phyloP scores from a whole-genome alignment of 23 tunicate species.

The Botrylloides violaceus region DNA sequence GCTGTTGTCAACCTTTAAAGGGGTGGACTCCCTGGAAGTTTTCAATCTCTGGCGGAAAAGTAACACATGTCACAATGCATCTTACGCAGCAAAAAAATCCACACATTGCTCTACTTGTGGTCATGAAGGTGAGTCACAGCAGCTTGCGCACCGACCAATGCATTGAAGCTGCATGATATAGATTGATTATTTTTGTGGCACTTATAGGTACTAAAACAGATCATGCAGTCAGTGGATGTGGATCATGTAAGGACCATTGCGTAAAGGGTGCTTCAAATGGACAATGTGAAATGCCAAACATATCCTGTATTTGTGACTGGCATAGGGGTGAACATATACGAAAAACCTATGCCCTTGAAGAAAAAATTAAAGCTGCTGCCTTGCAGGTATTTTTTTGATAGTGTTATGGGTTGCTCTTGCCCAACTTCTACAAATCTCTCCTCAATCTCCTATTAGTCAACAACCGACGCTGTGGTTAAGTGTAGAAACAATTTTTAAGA shows the following conservation, averaged over 20 bases:
- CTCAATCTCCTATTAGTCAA: too few species aligned
- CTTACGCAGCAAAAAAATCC: constrained; percentile 25
- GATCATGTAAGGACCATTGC: constrained; percentile 18
- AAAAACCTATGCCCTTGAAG: constrained; percentile 22
- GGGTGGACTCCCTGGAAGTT: constrained; percentile 26
- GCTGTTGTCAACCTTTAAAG: not conserved
- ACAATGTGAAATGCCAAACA: not conserved
- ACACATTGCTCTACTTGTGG: constrained; percentile 67
- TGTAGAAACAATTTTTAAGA: too few species aligned
- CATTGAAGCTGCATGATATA: too few species aligned
- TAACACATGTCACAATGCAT: not conserved
- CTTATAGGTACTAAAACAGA: constrained; percentile 46
- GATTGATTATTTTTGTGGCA: too few species aligned
- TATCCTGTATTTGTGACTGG: constrained; percentile 31
- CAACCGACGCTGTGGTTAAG: too few species aligned
- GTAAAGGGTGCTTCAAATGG: not conserved
- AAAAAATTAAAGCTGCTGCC: constrained; percentile 20
- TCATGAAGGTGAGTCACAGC: constrained; percentile 37
- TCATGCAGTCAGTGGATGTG: constrained; percentile 21
- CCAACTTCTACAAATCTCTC: too few species aligned
- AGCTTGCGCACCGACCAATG: too few species aligned
- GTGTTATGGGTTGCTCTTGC: too few species aligned
- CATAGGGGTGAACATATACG: constrained; percentile 11
- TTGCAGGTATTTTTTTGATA: too few species aligned
- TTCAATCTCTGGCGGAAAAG: constrained; percentile 28